Evolutionary conservation across 2,888 invertebrate genomes (phyloP).

Genomic region (Hirtodrosophila cameraria): DNA sequence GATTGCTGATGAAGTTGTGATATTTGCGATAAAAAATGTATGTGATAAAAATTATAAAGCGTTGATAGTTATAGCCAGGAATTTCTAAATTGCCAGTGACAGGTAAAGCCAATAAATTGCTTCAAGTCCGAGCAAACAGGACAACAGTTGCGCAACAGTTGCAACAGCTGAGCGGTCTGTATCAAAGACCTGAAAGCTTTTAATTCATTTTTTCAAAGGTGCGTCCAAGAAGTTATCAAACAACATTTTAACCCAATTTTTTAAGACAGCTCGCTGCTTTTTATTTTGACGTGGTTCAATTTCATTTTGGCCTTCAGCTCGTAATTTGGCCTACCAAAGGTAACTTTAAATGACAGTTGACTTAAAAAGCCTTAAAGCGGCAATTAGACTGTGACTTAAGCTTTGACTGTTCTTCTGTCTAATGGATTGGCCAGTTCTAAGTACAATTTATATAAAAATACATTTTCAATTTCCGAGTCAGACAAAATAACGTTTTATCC

Average conservation of each 20-base stretch:
- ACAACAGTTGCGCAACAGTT: constrained; percentile 27
- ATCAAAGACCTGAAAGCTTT: constrained; percentile 36
- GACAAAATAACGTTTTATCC: constrained; percentile 7
- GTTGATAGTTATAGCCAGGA: constrained; percentile 63
- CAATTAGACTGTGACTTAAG: constrained; percentile 12
- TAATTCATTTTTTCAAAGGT: constrained; percentile 23
- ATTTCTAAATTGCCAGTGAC: constrained; percentile 65
- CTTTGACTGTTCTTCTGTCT: background rate
- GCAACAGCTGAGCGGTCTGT: constrained; percentile 33
- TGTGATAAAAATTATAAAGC: constrained; percentile 76
- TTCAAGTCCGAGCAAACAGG: constrained; percentile 13
- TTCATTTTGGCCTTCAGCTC: background rate
- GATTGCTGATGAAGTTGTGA: constrained; percentile 79
- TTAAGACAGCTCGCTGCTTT: background rate
- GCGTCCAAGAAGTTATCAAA: background rate
- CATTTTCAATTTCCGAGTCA: constrained; percentile 53
- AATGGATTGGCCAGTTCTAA: background rate
- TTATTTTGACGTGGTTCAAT: constrained; percentile 23
- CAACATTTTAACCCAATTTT: constrained; percentile 18
- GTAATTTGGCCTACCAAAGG: background rate
- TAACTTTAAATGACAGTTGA: constrained; percentile 16
- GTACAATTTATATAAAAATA: constrained; percentile 15
- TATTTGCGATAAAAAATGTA: constrained; percentile 77
- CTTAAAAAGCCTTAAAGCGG: background rate
- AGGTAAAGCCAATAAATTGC: constrained; percentile 32